Percentiles rank a stretch among this genome's conserved stretches.
Evolutionary conservation across 2,888 invertebrate species (phyloP).

Genomic region (Caenorhabditis zanzibari): DNA sequence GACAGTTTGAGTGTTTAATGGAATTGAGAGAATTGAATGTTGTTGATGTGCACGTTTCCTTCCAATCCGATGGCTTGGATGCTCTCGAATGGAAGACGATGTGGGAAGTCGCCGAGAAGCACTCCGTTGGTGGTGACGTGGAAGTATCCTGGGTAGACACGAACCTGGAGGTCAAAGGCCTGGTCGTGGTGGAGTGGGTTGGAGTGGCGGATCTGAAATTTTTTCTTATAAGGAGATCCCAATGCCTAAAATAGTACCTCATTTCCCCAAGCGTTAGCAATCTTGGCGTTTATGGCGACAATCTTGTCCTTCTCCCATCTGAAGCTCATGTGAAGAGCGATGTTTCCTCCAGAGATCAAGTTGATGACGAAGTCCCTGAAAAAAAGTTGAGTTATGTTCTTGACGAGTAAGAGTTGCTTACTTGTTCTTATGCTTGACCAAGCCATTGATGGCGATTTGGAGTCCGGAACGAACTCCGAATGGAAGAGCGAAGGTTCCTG

Average conservation of each 20-base stretch:
- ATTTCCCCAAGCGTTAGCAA: slow-evolving; percentile 61
- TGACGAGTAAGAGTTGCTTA: slow-evolving; percentile 11
- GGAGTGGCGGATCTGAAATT: slow-evolving; percentile 51
- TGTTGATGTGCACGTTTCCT: slow-evolving; percentile 58
- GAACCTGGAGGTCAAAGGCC: slow-evolving; percentile 61
- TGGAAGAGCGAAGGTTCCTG: slow-evolving; percentile 62
- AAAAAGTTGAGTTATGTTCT: not conserved
- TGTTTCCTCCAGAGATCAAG: slow-evolving; percentile 57
- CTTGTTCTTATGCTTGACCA: slow-evolving; percentile 62
- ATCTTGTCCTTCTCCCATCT: slow-evolving; percentile 61
- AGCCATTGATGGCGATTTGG: slow-evolving; percentile 53
- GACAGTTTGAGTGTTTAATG: slow-evolving; percentile 7
- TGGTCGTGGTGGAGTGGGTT: slow-evolving; percentile 66
- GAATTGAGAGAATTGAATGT: slow-evolving; percentile 52
- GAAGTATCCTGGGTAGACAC: slow-evolving; percentile 65
- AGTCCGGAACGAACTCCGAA: slow-evolving; percentile 52
- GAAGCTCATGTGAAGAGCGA: slow-evolving; percentile 60
- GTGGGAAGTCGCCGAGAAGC: slow-evolving; percentile 63
- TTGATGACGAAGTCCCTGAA: slow-evolving; percentile 61
- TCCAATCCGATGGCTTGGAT: slow-evolving; percentile 56
- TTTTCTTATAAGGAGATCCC: not conserved
- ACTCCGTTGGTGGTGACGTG: slow-evolving; percentile 64
- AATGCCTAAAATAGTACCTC: slow-evolving; percentile 31
- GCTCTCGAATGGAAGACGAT: slow-evolving; percentile 57
- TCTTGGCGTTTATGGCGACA: slow-evolving; percentile 48